These are phyloP conservation scores for Rhadinocentrus ornatus DNA, from an alignment of 2,797 vertebrate species.

Conservation along the genomic window DNA sequence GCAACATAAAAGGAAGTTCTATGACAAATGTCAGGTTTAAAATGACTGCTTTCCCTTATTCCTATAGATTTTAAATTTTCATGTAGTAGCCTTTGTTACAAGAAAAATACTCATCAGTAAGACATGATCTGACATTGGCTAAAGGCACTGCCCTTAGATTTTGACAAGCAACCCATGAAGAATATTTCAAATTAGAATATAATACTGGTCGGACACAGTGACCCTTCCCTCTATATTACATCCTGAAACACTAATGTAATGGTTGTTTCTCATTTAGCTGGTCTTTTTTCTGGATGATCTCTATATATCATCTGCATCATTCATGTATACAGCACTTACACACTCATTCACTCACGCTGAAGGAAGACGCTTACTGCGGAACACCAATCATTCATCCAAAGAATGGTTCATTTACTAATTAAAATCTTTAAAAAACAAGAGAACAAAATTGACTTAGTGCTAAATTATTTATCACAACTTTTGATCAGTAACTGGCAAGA, in stretches of 20 bases:
- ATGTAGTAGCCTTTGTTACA: slow-evolving; percentile 9
- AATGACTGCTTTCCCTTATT: slow-evolving; percentile 14
- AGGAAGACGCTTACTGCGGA: slow-evolving; percentile 73
- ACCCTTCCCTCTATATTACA: slow-evolving; percentile 67
- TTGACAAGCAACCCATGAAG: slow-evolving; percentile 76
- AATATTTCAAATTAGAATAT: slow-evolving; percentile 78
- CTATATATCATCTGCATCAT: slow-evolving; percentile 73
- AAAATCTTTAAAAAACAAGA: slow-evolving; percentile 87
- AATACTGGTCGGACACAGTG: slow-evolving; percentile 72
- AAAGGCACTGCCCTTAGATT: slow-evolving; percentile 58
- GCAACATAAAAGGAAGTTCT: slow-evolving; percentile 15
- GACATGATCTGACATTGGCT: slow-evolving; percentile 53
- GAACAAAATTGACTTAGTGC: slow-evolving; percentile 88
- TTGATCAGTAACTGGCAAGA: slow-evolving; percentile 76
- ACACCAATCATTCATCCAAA: slow-evolving; percentile 91
- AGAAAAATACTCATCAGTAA: slow-evolving; percentile 45
- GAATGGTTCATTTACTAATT: slow-evolving; percentile 95
- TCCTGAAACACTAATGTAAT: slow-evolving; percentile 75
- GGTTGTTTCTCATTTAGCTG: slow-evolving; percentile 74
- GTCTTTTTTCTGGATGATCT: slow-evolving; percentile 63
- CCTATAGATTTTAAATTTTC: slow-evolving; percentile 13
- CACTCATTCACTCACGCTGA: slow-evolving; percentile 69
- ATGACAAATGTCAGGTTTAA: slow-evolving; percentile 15
- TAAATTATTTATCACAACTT: slow-evolving; percentile 89
- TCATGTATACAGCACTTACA: slow-evolving; percentile 51